phyloP scores from a whole-genome alignment of 2,113 vertebrate species.

The Callaeas wilsoni region DNA sequence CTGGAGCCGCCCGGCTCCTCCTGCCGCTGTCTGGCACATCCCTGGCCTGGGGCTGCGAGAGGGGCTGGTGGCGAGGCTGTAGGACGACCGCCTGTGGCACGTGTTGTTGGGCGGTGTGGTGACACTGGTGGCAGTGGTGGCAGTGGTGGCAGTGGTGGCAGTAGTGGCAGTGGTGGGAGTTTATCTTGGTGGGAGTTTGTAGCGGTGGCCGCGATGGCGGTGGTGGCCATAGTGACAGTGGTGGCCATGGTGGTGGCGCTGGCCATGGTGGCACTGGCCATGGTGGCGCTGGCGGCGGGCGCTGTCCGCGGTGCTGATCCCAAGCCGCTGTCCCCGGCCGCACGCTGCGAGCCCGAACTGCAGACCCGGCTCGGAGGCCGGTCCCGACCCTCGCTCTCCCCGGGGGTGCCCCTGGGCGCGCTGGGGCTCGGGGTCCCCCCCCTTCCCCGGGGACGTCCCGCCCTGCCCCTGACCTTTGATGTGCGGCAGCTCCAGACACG shows the following conservation, averaged over 20 bases:
- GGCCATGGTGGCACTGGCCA: not conserved
- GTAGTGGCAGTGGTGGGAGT: not conserved
- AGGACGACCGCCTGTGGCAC: not conserved
- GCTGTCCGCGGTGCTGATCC: not conserved
- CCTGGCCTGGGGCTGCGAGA: not conserved
- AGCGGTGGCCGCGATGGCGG: too few relatives aligned
- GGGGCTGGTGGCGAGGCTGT: not conserved
- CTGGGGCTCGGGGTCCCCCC: not conserved
- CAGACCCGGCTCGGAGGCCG: accelerated
- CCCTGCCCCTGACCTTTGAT: not conserved
- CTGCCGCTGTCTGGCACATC: not conserved
- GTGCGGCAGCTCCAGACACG: not conserved
- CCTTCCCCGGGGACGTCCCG: not conserved
- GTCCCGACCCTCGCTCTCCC: not conserved
- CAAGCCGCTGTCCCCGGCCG: too few relatives aligned
- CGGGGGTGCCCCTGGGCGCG: accelerated
- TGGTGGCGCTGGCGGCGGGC: not conserved
- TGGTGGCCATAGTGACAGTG: accelerated
- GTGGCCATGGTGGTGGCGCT: not conserved
- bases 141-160: accelerated
- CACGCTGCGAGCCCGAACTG: accelerated
- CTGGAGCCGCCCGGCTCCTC: not conserved
- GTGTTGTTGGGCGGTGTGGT: accelerated
- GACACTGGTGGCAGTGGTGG: not conserved
- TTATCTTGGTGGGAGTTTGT: too few relatives aligned